Conservation (phyloP, 1,140 invertebrate genomes). For the Saxidomus purpurata region DNA sequence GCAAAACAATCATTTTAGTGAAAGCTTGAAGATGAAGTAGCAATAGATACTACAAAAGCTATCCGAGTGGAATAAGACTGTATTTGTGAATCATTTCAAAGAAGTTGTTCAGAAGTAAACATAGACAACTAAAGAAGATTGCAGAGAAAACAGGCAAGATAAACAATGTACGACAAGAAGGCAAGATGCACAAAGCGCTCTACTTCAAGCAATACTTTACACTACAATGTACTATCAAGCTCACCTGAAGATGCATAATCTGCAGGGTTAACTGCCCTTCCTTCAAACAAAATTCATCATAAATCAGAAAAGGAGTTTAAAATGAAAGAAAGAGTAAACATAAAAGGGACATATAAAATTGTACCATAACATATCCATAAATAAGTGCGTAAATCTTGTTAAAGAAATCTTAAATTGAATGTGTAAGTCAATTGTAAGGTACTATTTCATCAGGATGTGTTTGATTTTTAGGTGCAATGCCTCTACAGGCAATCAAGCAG, state of each 20-base stretch:
- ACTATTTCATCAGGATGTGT: no score
- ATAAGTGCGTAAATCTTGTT: no score
- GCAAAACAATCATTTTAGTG: no score
- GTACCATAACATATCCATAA: no score
- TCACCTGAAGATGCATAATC: constrained; percentile 99
- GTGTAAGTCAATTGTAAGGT: no score
- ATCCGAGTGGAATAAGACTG: no score
- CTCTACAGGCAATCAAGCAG: neutral
- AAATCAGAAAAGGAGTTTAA: neutral
- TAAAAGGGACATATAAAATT: no score
- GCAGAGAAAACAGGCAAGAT: constrained; percentile 32
- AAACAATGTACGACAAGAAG: neutral
- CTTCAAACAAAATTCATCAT: constrained; percentile 87
- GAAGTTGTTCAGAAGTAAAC: neutral
- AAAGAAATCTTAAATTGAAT: no score
- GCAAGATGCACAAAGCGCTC: constrained; percentile 8
- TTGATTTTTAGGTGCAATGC: no score
- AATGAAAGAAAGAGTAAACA: neutral
- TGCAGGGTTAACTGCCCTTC: constrained; percentile 98
- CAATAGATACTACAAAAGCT: no score
- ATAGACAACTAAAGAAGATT: neutral
- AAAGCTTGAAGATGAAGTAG: neutral
- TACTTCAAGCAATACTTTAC: constrained; percentile 50
- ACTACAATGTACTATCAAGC: constrained; percentile 76
- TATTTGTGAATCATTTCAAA: neutral